Evolutionary conservation across 2,888 invertebrate genomes (phyloP).

Genomic region (Caradrina clavipalpis): DNA sequence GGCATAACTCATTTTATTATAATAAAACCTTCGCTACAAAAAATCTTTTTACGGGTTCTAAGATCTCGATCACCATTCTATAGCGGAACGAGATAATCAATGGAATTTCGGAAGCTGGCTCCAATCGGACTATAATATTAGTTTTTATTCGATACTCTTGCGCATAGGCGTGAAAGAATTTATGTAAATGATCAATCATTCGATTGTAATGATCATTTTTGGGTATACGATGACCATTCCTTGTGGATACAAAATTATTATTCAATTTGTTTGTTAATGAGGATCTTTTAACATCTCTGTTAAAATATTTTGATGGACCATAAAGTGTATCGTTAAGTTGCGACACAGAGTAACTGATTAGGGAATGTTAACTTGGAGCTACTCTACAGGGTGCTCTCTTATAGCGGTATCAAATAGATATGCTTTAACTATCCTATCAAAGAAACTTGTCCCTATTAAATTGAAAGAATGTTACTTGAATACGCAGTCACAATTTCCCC

Average conservation of each 20-base stretch:
- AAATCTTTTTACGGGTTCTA: constrained; percentile 62
- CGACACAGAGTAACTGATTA: constrained; percentile 39
- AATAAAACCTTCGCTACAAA: constrained; percentile 43
- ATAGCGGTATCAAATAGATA: constrained; percentile 25
- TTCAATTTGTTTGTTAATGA: constrained; percentile 59
- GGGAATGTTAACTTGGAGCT: constrained; percentile 27
- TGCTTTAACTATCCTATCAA: constrained; percentile 31
- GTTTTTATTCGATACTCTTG: constrained; percentile 65
- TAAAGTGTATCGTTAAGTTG: constrained; percentile 37
- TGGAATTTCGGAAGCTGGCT: constrained; percentile 74
- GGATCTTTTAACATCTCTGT: constrained; percentile 35
- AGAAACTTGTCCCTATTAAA: constrained; percentile 5
- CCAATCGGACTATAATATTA: constrained; percentile 65
- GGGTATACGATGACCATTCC: constrained; percentile 37
- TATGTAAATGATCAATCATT: constrained; percentile 72
- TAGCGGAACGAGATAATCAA: constrained; percentile 70
- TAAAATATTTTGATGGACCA: constrained; percentile 44
- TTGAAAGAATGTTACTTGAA: too few species aligned
- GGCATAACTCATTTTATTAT: constrained; percentile 30
- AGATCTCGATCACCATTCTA: constrained; percentile 57
- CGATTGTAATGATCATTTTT: constrained; percentile 61
- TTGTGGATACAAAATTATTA: constrained; percentile 32
- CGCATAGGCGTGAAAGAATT: constrained; percentile 70
- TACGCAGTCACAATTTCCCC: not conserved
- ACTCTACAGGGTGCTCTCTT: constrained; percentile 30